Conservation (phyloP, 2,888 invertebrate genomes). For the Drosophila koepferae region DNA sequence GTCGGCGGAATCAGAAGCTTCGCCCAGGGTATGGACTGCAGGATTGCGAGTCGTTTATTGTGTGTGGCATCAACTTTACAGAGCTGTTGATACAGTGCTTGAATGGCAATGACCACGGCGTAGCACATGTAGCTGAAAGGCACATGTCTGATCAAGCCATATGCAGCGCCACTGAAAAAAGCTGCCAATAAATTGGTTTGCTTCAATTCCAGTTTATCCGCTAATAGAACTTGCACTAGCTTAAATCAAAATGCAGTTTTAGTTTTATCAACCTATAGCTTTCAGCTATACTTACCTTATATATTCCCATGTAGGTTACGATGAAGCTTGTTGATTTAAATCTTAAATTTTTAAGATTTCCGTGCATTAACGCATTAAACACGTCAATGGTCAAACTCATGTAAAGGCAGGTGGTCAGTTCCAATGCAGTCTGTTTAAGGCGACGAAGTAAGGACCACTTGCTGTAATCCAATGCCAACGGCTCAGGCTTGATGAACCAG, state of each 20-base stretch:
- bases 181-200: slow-evolving; percentile 43
- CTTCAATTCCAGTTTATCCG: slow-evolving; percentile 6
- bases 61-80: slow-evolving; percentile 15
- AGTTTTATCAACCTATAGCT: neutral
- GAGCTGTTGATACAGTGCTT: slow-evolving; percentile 58
- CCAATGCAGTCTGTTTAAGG: slow-evolving; percentile 20
- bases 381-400: slow-evolving; percentile 60
- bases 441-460: slow-evolving; percentile 27
- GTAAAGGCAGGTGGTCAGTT: slow-evolving; percentile 51
- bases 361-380: slow-evolving; percentile 25
- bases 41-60: neutral
- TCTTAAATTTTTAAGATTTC: slow-evolving; percentile 14
- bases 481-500: slow-evolving; percentile 61
- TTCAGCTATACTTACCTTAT: slow-evolving; percentile 30
- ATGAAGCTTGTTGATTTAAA: slow-evolving; percentile 56
- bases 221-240: slow-evolving; percentile 47
- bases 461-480: slow-evolving; percentile 31
- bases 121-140: slow-evolving; percentile 53
- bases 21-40: slow-evolving; percentile 58
- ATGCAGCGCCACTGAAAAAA: slow-evolving; percentile 59
- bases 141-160: slow-evolving; percentile 26
- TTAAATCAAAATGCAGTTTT: slow-evolving; percentile 1
- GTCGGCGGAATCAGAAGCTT: slow-evolving; percentile 53
- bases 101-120: slow-evolving; percentile 53
- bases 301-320: slow-evolving; percentile 54